These are phyloP conservation scores for Choreutis nemorana DNA, from an alignment of 2,888 invertebrate species.

Conservation along the genomic window DNA sequence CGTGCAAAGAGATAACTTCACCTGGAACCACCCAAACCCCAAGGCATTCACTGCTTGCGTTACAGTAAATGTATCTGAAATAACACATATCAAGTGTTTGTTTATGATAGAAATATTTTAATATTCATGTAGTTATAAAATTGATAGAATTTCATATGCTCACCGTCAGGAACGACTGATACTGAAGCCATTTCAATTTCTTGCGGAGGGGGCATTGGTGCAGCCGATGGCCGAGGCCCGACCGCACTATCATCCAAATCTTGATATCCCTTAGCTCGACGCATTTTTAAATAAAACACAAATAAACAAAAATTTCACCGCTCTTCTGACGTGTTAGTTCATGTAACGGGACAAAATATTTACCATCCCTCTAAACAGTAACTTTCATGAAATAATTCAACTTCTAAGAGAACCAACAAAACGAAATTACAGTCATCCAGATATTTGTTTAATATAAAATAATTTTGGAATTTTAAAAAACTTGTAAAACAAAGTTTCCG, in stretches of 20 bases:
- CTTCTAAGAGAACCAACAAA: no score
- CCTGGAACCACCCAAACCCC: constrained; percentile 91
- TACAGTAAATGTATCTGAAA: constrained; percentile 84
- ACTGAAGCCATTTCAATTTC: constrained; percentile 83
- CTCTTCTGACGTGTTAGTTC: no score
- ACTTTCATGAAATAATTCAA: no score
- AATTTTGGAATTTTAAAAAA: not conserved
- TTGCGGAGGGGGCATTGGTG: constrained; percentile 66
- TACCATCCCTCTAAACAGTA: no score
- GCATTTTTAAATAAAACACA: constrained; percentile 30
- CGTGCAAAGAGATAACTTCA: constrained; percentile 83
- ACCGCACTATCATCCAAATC: constrained; percentile 63
- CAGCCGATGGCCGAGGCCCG: constrained; percentile 30
- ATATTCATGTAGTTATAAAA: not conserved
- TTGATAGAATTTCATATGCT: constrained; percentile 5
- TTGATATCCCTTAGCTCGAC: constrained; percentile 68
- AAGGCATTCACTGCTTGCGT: constrained; percentile 87
- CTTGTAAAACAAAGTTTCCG: not conserved
- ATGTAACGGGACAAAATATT: constrained; percentile 42
- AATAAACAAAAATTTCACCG: constrained; percentile 15
- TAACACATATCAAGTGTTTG: constrained; percentile 2
- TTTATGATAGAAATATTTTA: not conserved
- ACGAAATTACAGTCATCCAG: not conserved
- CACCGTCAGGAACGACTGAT: constrained; percentile 83
- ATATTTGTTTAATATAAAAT: not conserved